Percentiles rank a stretch among this genome's conserved stretches.
These are phyloP conservation scores for Pangasius sanitwongsei DNA, from an alignment of 2,797 vertebrate genomes.

Conservation along the genomic window DNA sequence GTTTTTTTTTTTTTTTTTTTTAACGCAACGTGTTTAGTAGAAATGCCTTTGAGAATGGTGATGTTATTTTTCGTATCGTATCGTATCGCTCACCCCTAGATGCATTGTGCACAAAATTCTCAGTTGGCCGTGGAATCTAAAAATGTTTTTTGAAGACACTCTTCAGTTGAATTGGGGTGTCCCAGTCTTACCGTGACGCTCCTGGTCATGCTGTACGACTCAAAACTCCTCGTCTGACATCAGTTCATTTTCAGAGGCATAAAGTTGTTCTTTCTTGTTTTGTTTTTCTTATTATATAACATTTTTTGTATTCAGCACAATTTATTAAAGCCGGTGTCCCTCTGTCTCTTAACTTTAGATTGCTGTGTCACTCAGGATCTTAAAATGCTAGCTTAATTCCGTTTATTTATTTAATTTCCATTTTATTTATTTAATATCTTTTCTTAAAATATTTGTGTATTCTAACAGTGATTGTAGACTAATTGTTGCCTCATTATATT, in stretches of 20 bases:
- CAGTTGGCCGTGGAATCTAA: neutral
- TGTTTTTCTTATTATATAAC: neutral
- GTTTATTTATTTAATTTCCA: too few species aligned
- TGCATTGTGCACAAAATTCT: neutral
- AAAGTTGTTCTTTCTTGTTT: neutral
- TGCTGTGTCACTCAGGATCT: neutral
- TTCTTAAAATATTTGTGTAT: neutral
- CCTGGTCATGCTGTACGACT: too few species aligned
- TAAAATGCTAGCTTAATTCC: too few species aligned
- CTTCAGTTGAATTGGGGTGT: neutral
- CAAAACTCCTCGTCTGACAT: neutral
- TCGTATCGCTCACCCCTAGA: neutral
- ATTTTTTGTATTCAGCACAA: neutral
- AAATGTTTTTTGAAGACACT: neutral
- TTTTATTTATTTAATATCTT: too few species aligned
- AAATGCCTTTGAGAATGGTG: too few species aligned
- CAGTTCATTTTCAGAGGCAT: neutral
- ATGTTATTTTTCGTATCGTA: too few species aligned
- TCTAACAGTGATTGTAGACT: neutral
- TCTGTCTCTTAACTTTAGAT: neutral
- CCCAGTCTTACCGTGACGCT: neutral
- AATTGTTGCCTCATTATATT: neutral
- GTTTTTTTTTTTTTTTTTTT: too few species aligned
- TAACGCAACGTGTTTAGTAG: too few species aligned
- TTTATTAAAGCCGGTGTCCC: neutral